These are phyloP conservation scores for Fringilla coelebs DNA, from an alignment of 2,797 vertebrate species.

Conservation along the genomic window DNA sequence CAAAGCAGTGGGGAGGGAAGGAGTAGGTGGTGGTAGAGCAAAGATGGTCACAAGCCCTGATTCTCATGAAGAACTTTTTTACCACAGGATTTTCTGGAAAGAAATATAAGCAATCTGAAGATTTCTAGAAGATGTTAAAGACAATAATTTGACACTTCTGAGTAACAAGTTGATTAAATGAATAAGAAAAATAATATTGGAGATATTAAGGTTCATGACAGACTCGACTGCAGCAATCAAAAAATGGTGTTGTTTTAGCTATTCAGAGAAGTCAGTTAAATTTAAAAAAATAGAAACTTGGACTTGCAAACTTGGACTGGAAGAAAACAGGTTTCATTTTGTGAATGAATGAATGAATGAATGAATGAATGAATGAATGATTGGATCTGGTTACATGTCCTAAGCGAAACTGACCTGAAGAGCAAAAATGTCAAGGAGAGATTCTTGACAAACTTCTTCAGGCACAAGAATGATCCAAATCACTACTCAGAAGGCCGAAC, in stretches of 20 bases:
- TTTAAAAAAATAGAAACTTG: neutral
- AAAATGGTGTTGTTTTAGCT: neutral
- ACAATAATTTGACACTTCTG: neutral
- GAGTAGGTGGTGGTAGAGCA: neutral
- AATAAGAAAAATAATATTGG: neutral
- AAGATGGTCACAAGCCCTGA: neutral
- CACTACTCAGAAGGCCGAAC: neutral
- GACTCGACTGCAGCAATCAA: neutral
- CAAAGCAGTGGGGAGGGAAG: neutral
- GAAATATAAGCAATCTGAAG: neutral
- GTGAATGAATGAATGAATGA: neutral
- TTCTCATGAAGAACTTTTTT: neutral
- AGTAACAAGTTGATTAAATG: neutral
- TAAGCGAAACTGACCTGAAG: neutral
- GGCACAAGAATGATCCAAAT: neutral
- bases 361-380: neutral
- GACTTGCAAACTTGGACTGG: neutral
- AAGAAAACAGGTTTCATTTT: neutral
- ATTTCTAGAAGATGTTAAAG: neutral
- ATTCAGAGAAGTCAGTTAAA: neutral
- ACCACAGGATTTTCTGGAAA: neutral
- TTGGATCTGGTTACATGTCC: neutral
- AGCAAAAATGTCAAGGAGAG: neutral
- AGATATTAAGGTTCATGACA: neutral
- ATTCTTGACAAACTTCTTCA: neutral